Percentiles rank a stretch among this genome's conserved stretches.
Evolutionary conservation across 2,113 vertebrate species (phyloP).

Genomic region (Nothocercus nigrocapillus): DNA sequence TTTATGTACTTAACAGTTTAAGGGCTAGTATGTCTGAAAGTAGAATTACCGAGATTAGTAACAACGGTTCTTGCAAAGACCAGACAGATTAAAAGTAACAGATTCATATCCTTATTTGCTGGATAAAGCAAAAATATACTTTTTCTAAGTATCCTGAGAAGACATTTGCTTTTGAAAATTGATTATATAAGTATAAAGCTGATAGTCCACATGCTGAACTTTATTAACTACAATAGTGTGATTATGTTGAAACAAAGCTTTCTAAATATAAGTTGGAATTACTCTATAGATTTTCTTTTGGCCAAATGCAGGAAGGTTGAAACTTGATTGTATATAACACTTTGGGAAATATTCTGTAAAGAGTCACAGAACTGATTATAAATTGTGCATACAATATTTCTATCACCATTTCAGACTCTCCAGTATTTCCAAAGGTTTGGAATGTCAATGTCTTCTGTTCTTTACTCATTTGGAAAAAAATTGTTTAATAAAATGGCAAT

Average conservation of each 20-base stretch:
- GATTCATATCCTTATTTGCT: accelerated
- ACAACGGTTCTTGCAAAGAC: background rate
- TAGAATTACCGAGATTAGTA: background rate
- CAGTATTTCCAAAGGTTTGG: background rate
- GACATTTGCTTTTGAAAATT: background rate
- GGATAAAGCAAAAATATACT: background rate
- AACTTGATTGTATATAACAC: background rate
- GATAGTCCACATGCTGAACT: background rate
- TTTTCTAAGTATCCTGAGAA: background rate
- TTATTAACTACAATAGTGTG: background rate
- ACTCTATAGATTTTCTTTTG: background rate
- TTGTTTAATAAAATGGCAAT: background rate
- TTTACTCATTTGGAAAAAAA: background rate
- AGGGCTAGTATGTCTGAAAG: background rate
- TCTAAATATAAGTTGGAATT: background rate
- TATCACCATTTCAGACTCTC: background rate
- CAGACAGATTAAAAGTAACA: background rate
- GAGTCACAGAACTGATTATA: background rate
- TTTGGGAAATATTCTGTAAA: background rate
- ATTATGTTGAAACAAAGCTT: background rate
- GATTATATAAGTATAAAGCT: background rate
- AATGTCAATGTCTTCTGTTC: background rate
- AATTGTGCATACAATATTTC: background rate
- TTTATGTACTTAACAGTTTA: background rate
- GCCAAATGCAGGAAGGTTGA: background rate